A percentile compares a stretch with the other conserved stretches of the same genome.
Evolutionary conservation across 2,888 invertebrate species (phyloP).

Genomic region (Marasmarcha lunaedactyla): DNA sequence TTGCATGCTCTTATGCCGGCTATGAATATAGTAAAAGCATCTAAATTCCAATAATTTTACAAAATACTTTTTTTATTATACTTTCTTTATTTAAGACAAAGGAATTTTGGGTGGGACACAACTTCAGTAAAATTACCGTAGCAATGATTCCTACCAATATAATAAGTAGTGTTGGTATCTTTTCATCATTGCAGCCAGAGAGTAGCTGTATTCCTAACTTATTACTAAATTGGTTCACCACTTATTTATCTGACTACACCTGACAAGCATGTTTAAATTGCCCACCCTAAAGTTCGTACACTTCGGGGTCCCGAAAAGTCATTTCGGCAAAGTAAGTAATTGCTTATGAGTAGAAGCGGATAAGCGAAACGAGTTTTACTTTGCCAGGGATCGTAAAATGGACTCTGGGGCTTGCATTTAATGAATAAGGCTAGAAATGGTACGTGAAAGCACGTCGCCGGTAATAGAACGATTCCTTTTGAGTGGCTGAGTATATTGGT

Average conservation of each 20-base stretch:
- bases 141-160: no score
- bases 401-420: slow-evolving; percentile 62
- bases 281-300: slow-evolving; percentile 51
- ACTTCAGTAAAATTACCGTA: no score
- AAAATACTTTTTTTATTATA: no score
- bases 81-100: no score
- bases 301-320: slow-evolving; percentile 43
- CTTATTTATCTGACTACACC: slow-evolving; percentile 29
- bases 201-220: no score
- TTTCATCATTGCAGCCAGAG: no score
- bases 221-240: not conserved
- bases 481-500: slow-evolving; percentile 25
- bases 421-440: slow-evolving; percentile 58
- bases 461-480: slow-evolving; percentile 54
- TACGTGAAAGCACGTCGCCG: slow-evolving; percentile 50
- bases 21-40: no score
- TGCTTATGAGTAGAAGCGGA: slow-evolving; percentile 66
- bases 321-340: slow-evolving; percentile 62
- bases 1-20: no score
- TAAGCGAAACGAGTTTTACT: slow-evolving; percentile 46
- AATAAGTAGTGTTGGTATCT: no score
- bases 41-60: no score
- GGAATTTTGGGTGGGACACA: no score
- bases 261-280: slow-evolving; percentile 31
- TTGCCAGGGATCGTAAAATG: slow-evolving; percentile 56